phyloP scores from a whole-genome alignment of 2,113 vertebrate genomes.

The Stomatorhinus ivindoensis region DNA sequence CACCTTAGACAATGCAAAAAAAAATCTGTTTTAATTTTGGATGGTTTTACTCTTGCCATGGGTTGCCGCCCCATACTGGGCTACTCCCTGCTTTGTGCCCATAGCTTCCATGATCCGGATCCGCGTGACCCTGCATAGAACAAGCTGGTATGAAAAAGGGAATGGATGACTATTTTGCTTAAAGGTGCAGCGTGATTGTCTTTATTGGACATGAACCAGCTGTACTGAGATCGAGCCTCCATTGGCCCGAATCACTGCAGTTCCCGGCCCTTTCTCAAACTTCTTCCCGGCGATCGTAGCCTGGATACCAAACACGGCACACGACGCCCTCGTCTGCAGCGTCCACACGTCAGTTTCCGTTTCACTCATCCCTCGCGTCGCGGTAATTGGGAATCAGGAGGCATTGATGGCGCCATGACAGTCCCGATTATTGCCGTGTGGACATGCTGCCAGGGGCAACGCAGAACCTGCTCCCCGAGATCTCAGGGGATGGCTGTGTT shows the following conservation, averaged over 20 bases:
- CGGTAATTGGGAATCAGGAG: slow-evolving; percentile 53
- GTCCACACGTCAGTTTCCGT: neutral
- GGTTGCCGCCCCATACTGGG: neutral
- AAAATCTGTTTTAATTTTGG: neutral
- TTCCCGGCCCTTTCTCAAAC: neutral
- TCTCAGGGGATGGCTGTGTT: slow-evolving; percentile 38
- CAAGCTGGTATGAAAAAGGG: neutral
- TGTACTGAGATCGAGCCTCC: neutral
- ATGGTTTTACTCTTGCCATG: neutral
- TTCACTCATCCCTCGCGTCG: slow-evolving; percentile 23
- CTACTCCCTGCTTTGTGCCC: neutral
- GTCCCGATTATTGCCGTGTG: slow-evolving; percentile 42
- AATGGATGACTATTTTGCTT: neutral
- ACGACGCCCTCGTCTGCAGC: no score
- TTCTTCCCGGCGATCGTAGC: neutral
- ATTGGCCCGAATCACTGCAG: neutral
- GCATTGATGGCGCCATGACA: slow-evolving; percentile 51
- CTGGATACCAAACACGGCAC: neutral
- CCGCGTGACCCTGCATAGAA: neutral
- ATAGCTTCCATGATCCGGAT: neutral
- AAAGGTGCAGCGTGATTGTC: neutral
- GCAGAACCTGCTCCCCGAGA: slow-evolving; percentile 42
- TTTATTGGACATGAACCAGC: neutral
- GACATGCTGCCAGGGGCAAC: slow-evolving; percentile 29
- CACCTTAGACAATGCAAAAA: neutral